Evolutionary conservation across 2,888 invertebrate species (phyloP).

Genomic region (Hemicrepidius hirtus): DNA sequence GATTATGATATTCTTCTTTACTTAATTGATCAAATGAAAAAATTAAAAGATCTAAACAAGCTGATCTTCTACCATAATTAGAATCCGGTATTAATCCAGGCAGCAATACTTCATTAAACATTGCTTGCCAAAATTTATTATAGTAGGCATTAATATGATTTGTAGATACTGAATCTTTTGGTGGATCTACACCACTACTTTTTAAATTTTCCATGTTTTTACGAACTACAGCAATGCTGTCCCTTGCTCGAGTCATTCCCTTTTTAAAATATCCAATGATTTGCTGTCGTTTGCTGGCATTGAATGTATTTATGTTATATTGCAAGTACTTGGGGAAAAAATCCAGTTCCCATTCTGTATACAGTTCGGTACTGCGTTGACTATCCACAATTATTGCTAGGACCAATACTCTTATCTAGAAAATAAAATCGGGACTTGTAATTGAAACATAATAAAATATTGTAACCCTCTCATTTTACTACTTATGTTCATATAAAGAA

Average conservation of each 20-base stretch:
- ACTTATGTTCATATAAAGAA: neutral
- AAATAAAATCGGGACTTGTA: constrained; percentile 15
- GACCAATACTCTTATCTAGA: constrained; percentile 80
- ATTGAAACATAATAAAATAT: too few relatives aligned
- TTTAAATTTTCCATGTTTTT: neutral
- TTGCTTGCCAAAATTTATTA: constrained; percentile 62
- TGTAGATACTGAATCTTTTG: neutral
- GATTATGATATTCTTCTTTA: constrained; percentile 60
- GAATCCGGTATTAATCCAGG: constrained; percentile 77
- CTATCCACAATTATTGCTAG: constrained; percentile 83
- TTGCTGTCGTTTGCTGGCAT: constrained; percentile 81
- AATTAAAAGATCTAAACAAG: constrained; percentile 75
- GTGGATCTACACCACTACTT: neutral
- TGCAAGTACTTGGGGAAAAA: constrained; percentile 78
- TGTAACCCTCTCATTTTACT: too few relatives aligned
- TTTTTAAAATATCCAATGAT: constrained; percentile 83
- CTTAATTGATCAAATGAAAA: neutral
- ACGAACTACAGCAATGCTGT: constrained; percentile 55
- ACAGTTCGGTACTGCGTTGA: constrained; percentile 82
- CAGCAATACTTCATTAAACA: constrained; percentile 50
- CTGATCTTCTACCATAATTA: constrained; percentile 77
- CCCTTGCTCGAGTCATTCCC: constrained; percentile 75
- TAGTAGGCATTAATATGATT: neutral
- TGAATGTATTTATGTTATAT: constrained; percentile 82
- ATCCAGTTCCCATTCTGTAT: constrained; percentile 77